Evolutionary conservation across 2,797 vertebrate genomes (phyloP).

Genomic region (Pseudochromis fuscus): DNA sequence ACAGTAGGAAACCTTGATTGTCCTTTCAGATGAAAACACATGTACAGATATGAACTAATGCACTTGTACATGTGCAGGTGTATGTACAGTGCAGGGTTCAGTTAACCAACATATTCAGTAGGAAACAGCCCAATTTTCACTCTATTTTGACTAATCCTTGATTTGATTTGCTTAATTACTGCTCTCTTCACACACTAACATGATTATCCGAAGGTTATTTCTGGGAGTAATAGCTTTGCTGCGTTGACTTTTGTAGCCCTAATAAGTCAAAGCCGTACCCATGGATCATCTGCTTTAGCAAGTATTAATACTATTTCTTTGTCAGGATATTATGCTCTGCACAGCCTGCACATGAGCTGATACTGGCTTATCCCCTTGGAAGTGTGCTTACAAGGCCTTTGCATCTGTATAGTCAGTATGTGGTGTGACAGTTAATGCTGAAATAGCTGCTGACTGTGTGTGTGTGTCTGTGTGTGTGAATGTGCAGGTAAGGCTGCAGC

Average conservation of each 20-base stretch:
- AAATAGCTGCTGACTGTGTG: conserved; percentile 34
- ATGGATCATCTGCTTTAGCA: conserved; percentile 69
- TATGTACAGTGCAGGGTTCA: no score
- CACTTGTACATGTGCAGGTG: background rate
- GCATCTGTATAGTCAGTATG: conserved; percentile 29
- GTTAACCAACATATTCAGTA: conserved; percentile 1
- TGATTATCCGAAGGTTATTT: conserved; percentile 74
- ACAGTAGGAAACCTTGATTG: conserved; percentile 84
- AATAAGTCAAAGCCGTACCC: conserved; percentile 57
- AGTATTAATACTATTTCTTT: conserved; percentile 63
- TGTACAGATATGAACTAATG: background rate
- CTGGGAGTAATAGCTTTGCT: conserved; percentile 51
- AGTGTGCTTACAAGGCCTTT: conserved; percentile 37
- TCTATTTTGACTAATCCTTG: conserved; percentile 70
- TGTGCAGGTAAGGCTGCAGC: conserved; percentile 91
- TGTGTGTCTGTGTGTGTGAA: conserved; percentile 34
- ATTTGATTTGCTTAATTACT: conserved; percentile 74
- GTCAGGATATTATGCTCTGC: conserved; percentile 55
- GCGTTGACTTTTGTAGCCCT: conserved; percentile 45
- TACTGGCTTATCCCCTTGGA: conserved; percentile 59
- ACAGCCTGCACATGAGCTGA: conserved; percentile 61
- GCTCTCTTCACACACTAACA: conserved; percentile 66
- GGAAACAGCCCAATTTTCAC: conserved; percentile 53
- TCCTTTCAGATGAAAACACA: conserved; percentile 16
- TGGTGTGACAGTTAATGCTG: conserved; percentile 19